These are phyloP conservation scores for Monarcha castaneiventris DNA, from an alignment of 2,113 vertebrate genomes.

Conservation along the genomic window DNA sequence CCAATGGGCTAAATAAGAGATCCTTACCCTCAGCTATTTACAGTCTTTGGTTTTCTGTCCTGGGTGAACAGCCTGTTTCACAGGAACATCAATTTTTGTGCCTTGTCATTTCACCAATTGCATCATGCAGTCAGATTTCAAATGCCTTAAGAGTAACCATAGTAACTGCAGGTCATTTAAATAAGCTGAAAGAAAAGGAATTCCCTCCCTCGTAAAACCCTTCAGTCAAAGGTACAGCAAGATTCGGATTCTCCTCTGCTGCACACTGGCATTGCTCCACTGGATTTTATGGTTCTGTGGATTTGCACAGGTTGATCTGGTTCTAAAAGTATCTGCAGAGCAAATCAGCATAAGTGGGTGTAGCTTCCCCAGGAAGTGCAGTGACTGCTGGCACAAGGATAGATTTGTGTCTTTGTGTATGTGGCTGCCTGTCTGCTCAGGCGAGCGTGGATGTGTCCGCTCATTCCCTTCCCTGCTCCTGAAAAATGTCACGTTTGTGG, in stretches of 20 bases:
- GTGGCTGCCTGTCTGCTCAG: background rate
- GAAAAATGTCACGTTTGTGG: background rate
- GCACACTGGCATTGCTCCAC: background rate
- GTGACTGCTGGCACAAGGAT: background rate
- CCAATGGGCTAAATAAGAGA: background rate
- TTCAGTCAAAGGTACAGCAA: background rate
- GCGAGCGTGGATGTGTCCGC: fast-evolving
- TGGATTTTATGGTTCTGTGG: background rate
- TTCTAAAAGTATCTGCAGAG: background rate
- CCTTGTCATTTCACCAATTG: constrained; percentile 64
- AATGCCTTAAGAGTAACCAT: constrained; percentile 67
- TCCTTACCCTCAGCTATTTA: background rate
- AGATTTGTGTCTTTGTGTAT: background rate
- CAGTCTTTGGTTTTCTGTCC: background rate
- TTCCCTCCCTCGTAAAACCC: constrained; percentile 21
- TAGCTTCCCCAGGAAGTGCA: background rate
- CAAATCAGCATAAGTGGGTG: background rate
- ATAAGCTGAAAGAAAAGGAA: constrained; percentile 64
- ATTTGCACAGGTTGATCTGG: background rate
- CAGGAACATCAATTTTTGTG: constrained; percentile 63
- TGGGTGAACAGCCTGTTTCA: constrained; percentile 15
- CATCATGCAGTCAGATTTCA: constrained; percentile 53
- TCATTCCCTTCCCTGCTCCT: background rate
- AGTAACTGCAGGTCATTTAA: constrained; percentile 61
- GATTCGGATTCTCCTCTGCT: background rate